Base-by-base conservation (phyloP, 2,888 invertebrate species). In the Selenia dentaria region DNA sequence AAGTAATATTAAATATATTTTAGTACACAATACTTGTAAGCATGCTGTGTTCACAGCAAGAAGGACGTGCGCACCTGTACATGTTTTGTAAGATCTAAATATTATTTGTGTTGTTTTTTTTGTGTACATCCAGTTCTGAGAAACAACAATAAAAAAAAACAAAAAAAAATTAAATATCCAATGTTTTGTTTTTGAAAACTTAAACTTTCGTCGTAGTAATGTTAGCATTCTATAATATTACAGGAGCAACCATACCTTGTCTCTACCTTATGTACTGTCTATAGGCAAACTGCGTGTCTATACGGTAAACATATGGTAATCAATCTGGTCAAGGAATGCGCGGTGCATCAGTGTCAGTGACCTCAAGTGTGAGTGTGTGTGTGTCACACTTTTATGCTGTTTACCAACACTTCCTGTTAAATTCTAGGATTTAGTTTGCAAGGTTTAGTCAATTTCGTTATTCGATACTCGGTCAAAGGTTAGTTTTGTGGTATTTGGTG, bases 221-320 rank as follows among this genome's bases (percentile, higher is more conserved):
- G n/a, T n/a, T n/a, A n/a, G n/a, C n/a, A n/a, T n/a, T n/a, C n/a
- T n/a, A n/a, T n/a, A n/a, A n/a, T n/a, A n/a, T n/a, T n/a, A n/a
- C n/a, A n/a, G n/a, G n/a, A n/a, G n/a, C n/a, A n/a, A n/a, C 8
- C 8, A 4, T 22, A 22, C 22, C 8, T 22, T 22, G 8, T 22
- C 8, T 2, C 8, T 2, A 22, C 8, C 22, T 41, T 28, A 24
- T 1, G 41, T 48, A 33, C 47, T 37, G 47, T 33, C 10, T 29
- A 12, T n/a, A n/a, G 0, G 6, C 5, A 8, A 10, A 3, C 10
- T 31, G 16, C 14, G 25, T 12, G 25, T 11, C 20, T 31, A 25
- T 41, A 47, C 51, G 51, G 46, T 43, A 40, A 49, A 57, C 55
- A 45, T 57, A 60, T 65, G 61, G 52, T 57, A 57, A 67, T 64